phyloP scores from a whole-genome alignment of 2,797 vertebrate species.

The Allobates femoralis region DNA sequence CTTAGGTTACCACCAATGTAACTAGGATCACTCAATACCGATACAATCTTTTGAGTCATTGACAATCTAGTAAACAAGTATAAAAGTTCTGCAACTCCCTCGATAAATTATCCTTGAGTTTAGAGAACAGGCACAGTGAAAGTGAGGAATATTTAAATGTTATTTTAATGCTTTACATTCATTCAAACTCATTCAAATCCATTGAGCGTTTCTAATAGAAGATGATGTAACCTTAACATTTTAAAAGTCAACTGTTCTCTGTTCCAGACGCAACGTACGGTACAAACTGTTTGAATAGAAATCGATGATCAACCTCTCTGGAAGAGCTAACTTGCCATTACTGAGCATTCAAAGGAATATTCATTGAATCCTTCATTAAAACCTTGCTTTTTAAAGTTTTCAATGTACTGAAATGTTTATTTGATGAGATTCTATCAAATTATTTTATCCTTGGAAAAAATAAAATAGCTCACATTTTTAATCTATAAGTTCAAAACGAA shows the following conservation, averaged over 20 bases:
- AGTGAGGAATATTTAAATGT: constrained; percentile 17
- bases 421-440: background rate
- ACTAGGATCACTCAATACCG: constrained; percentile 5
- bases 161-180: constrained; percentile 26
- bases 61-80: constrained; percentile 3
- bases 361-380: background rate
- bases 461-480: background rate
- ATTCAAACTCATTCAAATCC: background rate
- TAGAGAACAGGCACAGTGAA: background rate
- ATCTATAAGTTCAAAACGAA: background rate
- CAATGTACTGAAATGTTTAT: background rate
- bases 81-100: constrained; percentile 10
- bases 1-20: background rate
- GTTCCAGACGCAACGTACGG: background rate
- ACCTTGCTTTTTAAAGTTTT: background rate
- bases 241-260: constrained; percentile 2
- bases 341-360: background rate
- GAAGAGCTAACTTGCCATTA: background rate
- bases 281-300: constrained; percentile 2
- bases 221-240: constrained; percentile 22
- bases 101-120: background rate
- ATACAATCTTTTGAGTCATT: background rate
- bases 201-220: background rate
- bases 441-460: background rate
- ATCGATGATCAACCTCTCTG: background rate